Evolutionary conservation across 2,797 vertebrate species (phyloP), one percentile per base, ranked within the genome.

Genomic region (Chaetophractus vellerosus): DNA sequence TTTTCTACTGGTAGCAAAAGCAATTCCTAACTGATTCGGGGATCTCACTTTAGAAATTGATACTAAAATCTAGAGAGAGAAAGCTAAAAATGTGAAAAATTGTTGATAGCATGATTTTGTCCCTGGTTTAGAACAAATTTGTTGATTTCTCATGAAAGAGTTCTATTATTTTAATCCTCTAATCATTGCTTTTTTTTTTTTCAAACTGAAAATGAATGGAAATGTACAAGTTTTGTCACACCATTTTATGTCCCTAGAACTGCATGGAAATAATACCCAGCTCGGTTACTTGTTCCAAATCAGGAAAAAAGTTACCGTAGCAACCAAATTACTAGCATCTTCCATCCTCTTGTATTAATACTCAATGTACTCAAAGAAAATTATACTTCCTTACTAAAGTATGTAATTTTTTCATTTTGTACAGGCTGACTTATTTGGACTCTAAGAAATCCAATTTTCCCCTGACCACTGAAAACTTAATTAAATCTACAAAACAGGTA

Each of bases 41-140:
- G 64, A 91, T 69, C 69, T 74, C 93, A 64, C 74, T 91, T 80
- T 84, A 88, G 59, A 71, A 87, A 87, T 93, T 93, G 41, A 95
- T 78, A 63, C 64, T 24, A 48, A 79, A 90, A 88, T 82, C 68
- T 83, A 85, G 64, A 88, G 75, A 69, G 6, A 68, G 33, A 68
- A 76, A 86, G 61, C 85, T 83, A 92, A 95, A 92, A 91, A 90
- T 63, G 24, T 82, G 21, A 78, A 79, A 92, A 94, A 38, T 52
- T 88, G 55, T 63, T 76, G 61, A 90, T 75, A 92, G 24, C 16
- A 48, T 88, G 38, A 95, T 68, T 93, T 88, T 33, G 90, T 31
- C 45, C 45, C 45, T 45, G 45, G 45, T 83, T 95, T 85, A 92
- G n/a, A 92, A 91, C 71, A 28, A 88, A 85, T 52, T 36, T 85